phyloP scores from a whole-genome alignment of 2,113 vertebrate species.

The Gavialis gangeticus region DNA sequence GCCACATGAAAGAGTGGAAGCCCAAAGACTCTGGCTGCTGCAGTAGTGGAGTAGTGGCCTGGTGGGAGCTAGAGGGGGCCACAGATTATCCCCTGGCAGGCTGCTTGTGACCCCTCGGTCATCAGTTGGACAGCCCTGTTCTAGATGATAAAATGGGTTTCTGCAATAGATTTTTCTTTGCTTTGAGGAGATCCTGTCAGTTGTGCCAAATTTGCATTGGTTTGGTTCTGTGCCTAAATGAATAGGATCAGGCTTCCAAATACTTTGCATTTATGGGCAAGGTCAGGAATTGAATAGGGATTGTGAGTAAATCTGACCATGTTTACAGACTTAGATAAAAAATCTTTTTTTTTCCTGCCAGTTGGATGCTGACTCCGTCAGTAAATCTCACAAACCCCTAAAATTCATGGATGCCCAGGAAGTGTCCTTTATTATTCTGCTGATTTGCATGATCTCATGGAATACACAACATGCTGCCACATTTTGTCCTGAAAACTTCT shows the following conservation, averaged over 20 bases:
- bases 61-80: too few species aligned
- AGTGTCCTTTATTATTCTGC: neutral
- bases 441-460: neutral
- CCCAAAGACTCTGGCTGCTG: too few species aligned
- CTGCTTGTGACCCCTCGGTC: too few species aligned
- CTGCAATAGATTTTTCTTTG: rapidly evolving
- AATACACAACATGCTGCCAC: neutral
- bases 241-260: neutral
- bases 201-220: neutral
- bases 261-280: neutral
- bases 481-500: neutral
- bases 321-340: rapidly evolving
- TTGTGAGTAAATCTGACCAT: rapidly evolving
- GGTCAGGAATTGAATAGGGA: neutral
- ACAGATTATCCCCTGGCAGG: too few species aligned
- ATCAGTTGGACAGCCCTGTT: neutral
- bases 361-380: neutral
- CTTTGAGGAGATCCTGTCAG: neutral
- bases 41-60: too few species aligned
- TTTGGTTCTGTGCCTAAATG: neutral
- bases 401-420: neutral
- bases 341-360: neutral
- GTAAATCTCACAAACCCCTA: neutral
- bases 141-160: neutral
- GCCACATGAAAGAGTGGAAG: too few species aligned